Evolutionary conservation across 2,888 invertebrate genomes (phyloP).

Genomic region (Tinea semifulvella): DNA sequence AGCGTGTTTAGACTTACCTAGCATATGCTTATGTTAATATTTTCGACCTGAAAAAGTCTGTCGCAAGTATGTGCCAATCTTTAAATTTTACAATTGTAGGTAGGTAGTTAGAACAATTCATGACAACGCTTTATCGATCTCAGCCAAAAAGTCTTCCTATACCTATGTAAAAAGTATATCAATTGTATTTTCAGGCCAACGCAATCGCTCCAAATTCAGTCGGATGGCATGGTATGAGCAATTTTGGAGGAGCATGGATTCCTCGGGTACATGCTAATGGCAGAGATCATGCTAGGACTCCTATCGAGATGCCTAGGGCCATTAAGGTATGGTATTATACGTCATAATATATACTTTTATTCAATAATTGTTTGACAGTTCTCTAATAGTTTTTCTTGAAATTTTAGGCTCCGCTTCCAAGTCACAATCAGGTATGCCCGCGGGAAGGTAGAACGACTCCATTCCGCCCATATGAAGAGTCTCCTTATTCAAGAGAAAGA

Average conservation of each 20-base stretch:
- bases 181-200: slow-evolving; percentile 3
- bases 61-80: too few relatives aligned
- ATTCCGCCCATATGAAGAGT: slow-evolving; percentile 44
- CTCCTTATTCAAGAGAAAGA: slow-evolving; percentile 31
- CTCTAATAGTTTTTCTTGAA: background rate
- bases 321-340: slow-evolving; percentile 41
- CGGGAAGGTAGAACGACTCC: slow-evolving; percentile 48
- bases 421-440: slow-evolving; percentile 37
- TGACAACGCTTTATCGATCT: too few relatives aligned
- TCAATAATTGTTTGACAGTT: too few relatives aligned
- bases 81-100: too few relatives aligned
- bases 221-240: slow-evolving; percentile 39
- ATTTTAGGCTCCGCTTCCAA: background rate
- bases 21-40: too few relatives aligned
- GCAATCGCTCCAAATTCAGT: slow-evolving; percentile 18
- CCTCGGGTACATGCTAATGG: slow-evolving; percentile 38
- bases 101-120: too few relatives aligned
- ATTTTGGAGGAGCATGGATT: slow-evolving; percentile 37
- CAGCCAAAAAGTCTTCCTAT: too few relatives aligned
- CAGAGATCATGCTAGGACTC: slow-evolving; percentile 43
- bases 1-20: too few relatives aligned
- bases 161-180: too few relatives aligned
- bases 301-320: slow-evolving; percentile 40
- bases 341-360: too few relatives aligned
- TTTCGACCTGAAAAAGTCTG: too few relatives aligned